Evolutionary conservation across 2,113 vertebrate species (phyloP).

Genomic region (Pungitius pungitius): DNA sequence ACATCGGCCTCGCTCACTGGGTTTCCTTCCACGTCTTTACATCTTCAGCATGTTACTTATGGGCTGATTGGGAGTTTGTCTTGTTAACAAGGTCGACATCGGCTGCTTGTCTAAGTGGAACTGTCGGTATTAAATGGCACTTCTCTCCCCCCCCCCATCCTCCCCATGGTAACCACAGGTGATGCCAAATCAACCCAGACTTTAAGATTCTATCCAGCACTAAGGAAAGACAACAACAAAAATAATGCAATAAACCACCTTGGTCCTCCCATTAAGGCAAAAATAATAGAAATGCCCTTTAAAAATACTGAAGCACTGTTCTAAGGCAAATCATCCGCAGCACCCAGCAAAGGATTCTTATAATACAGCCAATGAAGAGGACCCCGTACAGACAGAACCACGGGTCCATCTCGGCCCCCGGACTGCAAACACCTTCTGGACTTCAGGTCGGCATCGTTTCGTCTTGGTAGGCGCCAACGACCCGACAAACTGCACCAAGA

Average conservation of each 20-base stretch:
- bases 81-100: background rate
- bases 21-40: too few relatives aligned
- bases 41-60: too few relatives aligned
- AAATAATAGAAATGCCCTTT: slow-evolving; percentile 36
- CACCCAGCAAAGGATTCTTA: slow-evolving; percentile 29
- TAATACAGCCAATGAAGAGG: slow-evolving; percentile 37
- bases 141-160: background rate
- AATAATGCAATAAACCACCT: background rate
- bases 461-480: slow-evolving; percentile 50
- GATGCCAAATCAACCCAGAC: background rate
- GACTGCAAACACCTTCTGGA: slow-evolving; percentile 16
- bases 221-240: background rate
- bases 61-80: too few relatives aligned
- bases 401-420: background rate
- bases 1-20: too few relatives aligned
- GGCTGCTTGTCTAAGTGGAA: background rate
- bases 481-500: slow-evolving; percentile 29
- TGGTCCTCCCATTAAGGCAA: slow-evolving; percentile 64
- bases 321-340: slow-evolving; percentile 61
- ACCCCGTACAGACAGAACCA: slow-evolving; percentile 34
- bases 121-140: background rate
- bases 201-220: slow-evolving; percentile 19
- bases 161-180: background rate
- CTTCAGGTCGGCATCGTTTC: slow-evolving; percentile 49
- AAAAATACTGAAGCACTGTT: slow-evolving; percentile 30